Evolutionary conservation across 92 coral and sea anemone genomes (phyloP), one percentile per base, ranked within the genome.

Genomic region (Palythoa caribaeorum): DNA sequence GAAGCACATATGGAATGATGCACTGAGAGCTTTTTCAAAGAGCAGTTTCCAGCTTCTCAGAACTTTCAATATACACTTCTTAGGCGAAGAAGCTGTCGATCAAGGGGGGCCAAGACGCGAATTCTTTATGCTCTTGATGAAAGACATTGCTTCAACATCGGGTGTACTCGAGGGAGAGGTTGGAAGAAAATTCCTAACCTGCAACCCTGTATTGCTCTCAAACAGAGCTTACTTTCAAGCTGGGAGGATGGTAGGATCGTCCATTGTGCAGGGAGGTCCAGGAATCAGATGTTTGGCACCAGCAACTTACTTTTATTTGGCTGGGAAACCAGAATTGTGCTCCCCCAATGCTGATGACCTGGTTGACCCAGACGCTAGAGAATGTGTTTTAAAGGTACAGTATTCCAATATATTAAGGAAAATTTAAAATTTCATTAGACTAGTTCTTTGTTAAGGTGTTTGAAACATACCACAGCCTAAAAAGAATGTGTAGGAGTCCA

Each of bases 61-160:
- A 21, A n/a, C 55, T 11, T 47, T 83, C 35, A 50, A 63, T 17
- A 77, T 76, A 3, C 89, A 76, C 38, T 89, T 84, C 86, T 83
- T 89, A 35, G 89, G 92, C 1, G 79, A 89, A 65, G 92, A 83
- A 21, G 92, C 92, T 5, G 88, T 37, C 52, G 92, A 89, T 68
- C 38, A 73, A 80, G 91, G 88, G 21, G 88, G 88, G 44, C 92
- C 89, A 9, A 40, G 68, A 55, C 17, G 89, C 11, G 85, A 89
- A 78, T 89, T 83, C 53, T 60, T 89, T 13, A 80, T 81, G 44
- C 88, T 90, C 50, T 55, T 79, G 59, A 78, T 85, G 39, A 66
- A 37, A 3, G 47, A 52, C 44, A 48, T 90, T 19, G 59, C 38
- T 35, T 72, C 40, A 21, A 28, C 17, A n/a, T 84, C 87, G 16